These are phyloP conservation scores for Axea sp. DNA, from an alignment of 2,888 invertebrate genomes.

Conservation along the genomic window DNA sequence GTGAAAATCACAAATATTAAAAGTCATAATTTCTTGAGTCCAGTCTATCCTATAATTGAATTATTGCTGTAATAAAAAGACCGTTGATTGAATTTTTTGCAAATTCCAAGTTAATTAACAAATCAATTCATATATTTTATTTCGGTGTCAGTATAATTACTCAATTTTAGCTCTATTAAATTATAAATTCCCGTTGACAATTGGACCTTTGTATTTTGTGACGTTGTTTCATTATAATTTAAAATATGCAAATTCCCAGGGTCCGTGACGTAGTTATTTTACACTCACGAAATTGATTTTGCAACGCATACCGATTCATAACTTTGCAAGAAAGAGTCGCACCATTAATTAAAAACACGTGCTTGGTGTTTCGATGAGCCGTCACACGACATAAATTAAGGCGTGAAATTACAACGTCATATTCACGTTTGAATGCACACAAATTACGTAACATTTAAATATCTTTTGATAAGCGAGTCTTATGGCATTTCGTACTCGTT, in stretches of 20 bases:
- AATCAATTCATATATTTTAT: no score
- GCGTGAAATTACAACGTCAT: slow-evolving; percentile 6
- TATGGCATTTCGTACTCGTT: slow-evolving; percentile 12
- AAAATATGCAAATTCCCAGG: slow-evolving; percentile 17
- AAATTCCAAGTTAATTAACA: no score
- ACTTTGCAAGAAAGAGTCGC: slow-evolving; percentile 5
- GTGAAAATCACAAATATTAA: no score
- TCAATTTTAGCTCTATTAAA: neutral
- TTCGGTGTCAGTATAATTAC: no score
- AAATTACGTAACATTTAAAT: slow-evolving; percentile 25
- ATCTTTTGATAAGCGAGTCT: slow-evolving; percentile 6
- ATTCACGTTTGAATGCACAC: slow-evolving; percentile 2
- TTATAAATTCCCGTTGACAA: no score
- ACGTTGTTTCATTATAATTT: slow-evolving; percentile 3
- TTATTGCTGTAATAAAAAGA: no score
- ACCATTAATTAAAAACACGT: slow-evolving; percentile 34
- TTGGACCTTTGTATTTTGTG: no score
- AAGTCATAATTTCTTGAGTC: no score
- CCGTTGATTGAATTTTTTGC: no score
- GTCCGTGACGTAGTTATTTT: slow-evolving; percentile 1
- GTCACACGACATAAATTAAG: slow-evolving; percentile 24
- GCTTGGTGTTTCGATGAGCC: slow-evolving; percentile 13
- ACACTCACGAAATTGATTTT: slow-evolving; percentile 17
- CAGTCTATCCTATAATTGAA: no score
- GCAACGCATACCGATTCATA: slow-evolving; percentile 15